Conservation (phyloP, 1,140 invertebrate genomes). For the Planococcus citri region DNA sequence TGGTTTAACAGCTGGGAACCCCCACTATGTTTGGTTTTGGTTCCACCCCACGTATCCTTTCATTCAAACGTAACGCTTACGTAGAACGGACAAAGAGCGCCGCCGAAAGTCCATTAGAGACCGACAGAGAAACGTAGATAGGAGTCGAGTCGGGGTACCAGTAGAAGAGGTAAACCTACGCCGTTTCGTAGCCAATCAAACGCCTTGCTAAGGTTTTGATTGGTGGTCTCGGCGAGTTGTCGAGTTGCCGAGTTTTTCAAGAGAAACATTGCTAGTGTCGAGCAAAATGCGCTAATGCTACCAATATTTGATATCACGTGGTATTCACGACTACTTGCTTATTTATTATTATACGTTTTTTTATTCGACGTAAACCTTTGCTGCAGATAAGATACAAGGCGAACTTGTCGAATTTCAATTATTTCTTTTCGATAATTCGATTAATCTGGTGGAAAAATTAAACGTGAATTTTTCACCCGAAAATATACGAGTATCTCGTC, state of each 20-base stretch:
- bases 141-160: not conserved
- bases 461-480: too few relatives aligned
- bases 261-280: constrained; percentile 3
- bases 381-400: not conserved
- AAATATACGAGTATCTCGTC: too few relatives aligned
- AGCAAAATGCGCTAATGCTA: constrained; percentile 11
- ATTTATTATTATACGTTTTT: constrained; percentile 6
- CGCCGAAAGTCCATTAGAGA: too few relatives aligned
- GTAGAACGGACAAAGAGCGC: not conserved
- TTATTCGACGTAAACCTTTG: constrained; percentile 10
- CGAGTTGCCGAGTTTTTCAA: constrained; percentile 14
- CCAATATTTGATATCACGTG: constrained; percentile 19
- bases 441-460: not conserved
- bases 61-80: not conserved
- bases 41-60: not conserved
- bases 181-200: not conserved
- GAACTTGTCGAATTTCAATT: not conserved
- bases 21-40: not conserved
- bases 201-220: not conserved
- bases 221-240: constrained; percentile 1
- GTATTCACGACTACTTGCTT: constrained; percentile 13
- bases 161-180: not conserved
- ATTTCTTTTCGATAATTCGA: not conserved
- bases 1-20: not conserved
- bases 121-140: not conserved